Evolutionary conservation across 2,113 vertebrate species (phyloP).

Genomic region (Falco punctatus): DNA sequence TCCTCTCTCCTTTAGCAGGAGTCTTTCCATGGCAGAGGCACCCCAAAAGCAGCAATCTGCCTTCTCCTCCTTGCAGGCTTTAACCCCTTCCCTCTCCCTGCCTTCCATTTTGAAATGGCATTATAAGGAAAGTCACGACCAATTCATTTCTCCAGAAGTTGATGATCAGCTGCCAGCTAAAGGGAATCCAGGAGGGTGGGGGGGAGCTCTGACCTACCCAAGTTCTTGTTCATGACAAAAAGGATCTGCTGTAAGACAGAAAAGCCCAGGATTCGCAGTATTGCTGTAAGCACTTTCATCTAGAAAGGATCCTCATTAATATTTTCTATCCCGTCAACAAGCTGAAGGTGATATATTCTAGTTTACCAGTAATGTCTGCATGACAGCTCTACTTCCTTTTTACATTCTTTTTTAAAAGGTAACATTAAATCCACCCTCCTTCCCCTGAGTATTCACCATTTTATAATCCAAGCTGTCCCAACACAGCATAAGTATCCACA

Average conservation of each 20-base stretch:
- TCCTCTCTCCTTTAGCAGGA: neutral
- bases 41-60: neutral
- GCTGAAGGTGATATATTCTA: neutral
- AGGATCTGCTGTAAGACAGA: rapidly evolving
- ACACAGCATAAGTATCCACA: conserved; percentile 59
- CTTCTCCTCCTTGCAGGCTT: neutral
- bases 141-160: neutral
- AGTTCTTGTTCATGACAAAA: neutral
- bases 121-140: neutral
- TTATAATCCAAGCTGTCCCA: conserved; percentile 53
- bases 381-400: neutral
- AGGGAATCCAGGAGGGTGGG: neutral
- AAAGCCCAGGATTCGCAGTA: neutral
- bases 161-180: neutral
- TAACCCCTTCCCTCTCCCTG: neutral
- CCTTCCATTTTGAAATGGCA: neutral
- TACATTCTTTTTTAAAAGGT: neutral
- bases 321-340: neutral
- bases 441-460: neutral
- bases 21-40: neutral
- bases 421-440: neutral
- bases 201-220: neutral
- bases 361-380: neutral
- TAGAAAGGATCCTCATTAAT: neutral
- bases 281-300: neutral